Base-by-base conservation (phyloP, 2,888 invertebrate genomes). In the Lypha dubia region DNA sequence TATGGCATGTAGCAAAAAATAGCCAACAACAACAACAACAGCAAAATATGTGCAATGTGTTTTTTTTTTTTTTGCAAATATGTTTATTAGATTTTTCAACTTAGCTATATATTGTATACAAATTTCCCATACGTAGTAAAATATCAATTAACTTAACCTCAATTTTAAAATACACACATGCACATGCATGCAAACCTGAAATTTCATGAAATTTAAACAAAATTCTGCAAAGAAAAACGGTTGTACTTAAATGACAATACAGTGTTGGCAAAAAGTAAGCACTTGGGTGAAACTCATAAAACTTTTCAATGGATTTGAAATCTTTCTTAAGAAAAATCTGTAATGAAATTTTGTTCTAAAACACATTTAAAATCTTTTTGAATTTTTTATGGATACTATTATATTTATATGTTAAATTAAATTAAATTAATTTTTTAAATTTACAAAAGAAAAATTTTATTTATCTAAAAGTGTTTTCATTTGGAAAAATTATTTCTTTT, bases 131-230 rank as follows among this genome's bases (percentile, higher is more conserved):
- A 46, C 56, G 38, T 65, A 75, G 56, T 73, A 60, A 80, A 84
- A 84, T 84, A 84, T 81, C 80, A 84, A 84, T 84, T 84, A 84
- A 77, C 76, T 80, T 56, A 80, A 77, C 84, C 84, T 80, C 84
- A 84, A 84, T 80, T 67, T 24, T 67, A 77, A 81, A 80, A 73
- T 77, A 80, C 80, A 73, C 62, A 84, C 80, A 77, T 77, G n/a
- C n/a, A n/a, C n/a, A n/a, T n/a, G n/a, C n/a, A n/a, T n/a, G n/a
- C n/a, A n/a, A n/a, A 80, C 80, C 73, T 62, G 56, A 71, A 76
- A 73, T 73, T 77, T 67, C 75, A 76, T 67, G 20, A 68, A 76
- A 60, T 80, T 80, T 68, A 49, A 76, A 75, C 44, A 79, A 67
- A 73, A 65, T 79, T 32, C 49, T 17, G 13, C 44, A 38, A 68